Evolutionary conservation across 2,797 vertebrate species (phyloP).

Genomic region (Pagetopsis macropterus): DNA sequence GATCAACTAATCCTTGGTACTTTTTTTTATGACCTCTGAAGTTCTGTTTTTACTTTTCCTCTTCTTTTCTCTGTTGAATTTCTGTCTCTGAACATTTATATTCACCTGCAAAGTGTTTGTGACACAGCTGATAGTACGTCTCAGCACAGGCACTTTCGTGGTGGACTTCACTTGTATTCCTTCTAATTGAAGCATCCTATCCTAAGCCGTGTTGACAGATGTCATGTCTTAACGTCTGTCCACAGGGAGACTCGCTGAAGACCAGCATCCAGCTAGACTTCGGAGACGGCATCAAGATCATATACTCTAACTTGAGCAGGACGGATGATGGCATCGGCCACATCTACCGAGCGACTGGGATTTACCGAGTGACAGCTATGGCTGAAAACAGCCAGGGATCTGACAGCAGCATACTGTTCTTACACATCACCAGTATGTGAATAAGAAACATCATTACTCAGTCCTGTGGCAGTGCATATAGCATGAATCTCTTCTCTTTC

Average conservation of each 20-base stretch:
- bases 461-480: conserved; percentile 44
- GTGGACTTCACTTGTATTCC: conserved; percentile 39
- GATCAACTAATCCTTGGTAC: conserved; percentile 1
- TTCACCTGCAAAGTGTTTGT: conserved; percentile 57
- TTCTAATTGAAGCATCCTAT: conserved; percentile 55
- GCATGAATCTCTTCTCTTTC: conserved; percentile 50
- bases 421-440: conserved; percentile 95
- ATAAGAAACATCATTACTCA: conserved; percentile 65
- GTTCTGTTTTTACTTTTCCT: conserved; percentile 29
- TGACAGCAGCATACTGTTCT: conserved; percentile 89
- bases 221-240: conserved; percentile 59
- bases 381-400: conserved; percentile 93
- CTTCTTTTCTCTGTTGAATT: conserved; percentile 55
- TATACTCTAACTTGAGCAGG: conserved; percentile 94
- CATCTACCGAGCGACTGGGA: conserved; percentile 89
- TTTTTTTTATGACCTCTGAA: conserved; percentile 20
- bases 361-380: conserved; percentile 91
- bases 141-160: conserved; percentile 58
- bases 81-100: conserved; percentile 59
- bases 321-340: conserved; percentile 93
- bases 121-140: conserved; percentile 53
- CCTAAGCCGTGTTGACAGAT: conserved; percentile 72
- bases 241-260: conserved; percentile 91
- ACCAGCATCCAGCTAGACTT: conserved; percentile 96
- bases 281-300: conserved; percentile 94